A percentile compares a stretch with the other conserved stretches of the same genome.
Conservation (phyloP, 2,113 vertebrate genomes). For the Nerophis ophidion region DNA sequence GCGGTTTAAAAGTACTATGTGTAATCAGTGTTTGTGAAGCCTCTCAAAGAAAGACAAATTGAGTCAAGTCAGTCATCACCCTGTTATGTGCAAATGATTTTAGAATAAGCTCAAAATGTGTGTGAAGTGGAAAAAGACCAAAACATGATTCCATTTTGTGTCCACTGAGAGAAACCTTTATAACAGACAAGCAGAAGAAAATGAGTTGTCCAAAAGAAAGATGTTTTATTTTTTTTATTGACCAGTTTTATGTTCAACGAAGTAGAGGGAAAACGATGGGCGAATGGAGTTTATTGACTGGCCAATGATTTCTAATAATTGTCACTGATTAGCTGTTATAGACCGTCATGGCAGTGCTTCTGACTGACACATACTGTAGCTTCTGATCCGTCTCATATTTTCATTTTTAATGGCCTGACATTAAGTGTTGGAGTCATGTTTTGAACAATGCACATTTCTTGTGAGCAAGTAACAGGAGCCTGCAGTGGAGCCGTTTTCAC, state of each 20-base stretch:
- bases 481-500: slow-evolving; percentile 30
- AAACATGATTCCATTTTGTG: slow-evolving; percentile 46
- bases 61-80: slow-evolving; percentile 17
- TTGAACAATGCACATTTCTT: slow-evolving; percentile 36
- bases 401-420: slow-evolving; percentile 45
- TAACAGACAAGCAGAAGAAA: slow-evolving; percentile 53
- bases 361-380: slow-evolving; percentile 16
- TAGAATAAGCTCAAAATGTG: slow-evolving; percentile 44
- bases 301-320: slow-evolving; percentile 52
- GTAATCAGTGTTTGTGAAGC: slow-evolving; percentile 26
- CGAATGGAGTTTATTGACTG: slow-evolving; percentile 51
- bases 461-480: slow-evolving; percentile 47
- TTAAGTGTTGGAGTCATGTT: slow-evolving; percentile 40
- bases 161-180: slow-evolving; percentile 51
- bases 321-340: slow-evolving; percentile 58
- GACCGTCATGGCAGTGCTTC: slow-evolving; percentile 52
- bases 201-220: slow-evolving; percentile 61
- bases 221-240: slow-evolving; percentile 50
- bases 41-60: slow-evolving; percentile 1
- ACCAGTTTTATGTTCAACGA: slow-evolving; percentile 65
- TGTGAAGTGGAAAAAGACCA: slow-evolving; percentile 58
- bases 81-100: slow-evolving; percentile 43
- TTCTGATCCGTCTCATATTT: slow-evolving; percentile 38
- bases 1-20: slow-evolving; percentile 22
- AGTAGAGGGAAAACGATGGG: slow-evolving; percentile 38